Conservation (phyloP, 1,140 invertebrate species). For the Calliopsis andreniformis region DNA sequence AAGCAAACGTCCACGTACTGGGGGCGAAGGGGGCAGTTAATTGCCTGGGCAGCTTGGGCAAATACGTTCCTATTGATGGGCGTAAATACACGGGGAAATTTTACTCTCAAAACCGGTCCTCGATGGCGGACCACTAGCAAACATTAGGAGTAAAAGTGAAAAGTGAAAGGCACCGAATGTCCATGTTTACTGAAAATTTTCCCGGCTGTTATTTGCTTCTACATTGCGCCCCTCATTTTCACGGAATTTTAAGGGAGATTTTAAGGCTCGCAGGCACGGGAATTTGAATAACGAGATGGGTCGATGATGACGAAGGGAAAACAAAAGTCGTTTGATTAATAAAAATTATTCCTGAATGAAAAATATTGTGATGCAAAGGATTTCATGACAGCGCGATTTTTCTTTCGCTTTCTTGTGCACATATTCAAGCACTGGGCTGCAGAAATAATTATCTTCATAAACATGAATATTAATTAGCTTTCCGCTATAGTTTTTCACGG, state of each 20-base stretch:
- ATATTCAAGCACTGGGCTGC: too few relatives aligned
- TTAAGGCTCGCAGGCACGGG: neutral
- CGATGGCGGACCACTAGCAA: slow-evolving; percentile 34
- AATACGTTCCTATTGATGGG: slow-evolving; percentile 61
- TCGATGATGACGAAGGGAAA: too few relatives aligned
- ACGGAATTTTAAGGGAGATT: neutral
- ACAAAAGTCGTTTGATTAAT: too few relatives aligned
- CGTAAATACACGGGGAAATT: slow-evolving; percentile 65
- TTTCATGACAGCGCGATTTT: too few relatives aligned
- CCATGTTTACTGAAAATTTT: slow-evolving; percentile 51
- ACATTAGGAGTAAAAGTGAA: slow-evolving; percentile 57
- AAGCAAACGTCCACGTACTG: slow-evolving; percentile 51
- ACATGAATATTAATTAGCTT: neutral
- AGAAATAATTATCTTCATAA: neutral
- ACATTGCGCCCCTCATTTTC: neutral
- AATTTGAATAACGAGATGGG: neutral
- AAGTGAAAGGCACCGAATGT: slow-evolving; percentile 57
- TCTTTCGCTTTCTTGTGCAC: too few relatives aligned
- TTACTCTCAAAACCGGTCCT: slow-evolving; percentile 55
- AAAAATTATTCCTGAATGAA: too few relatives aligned
- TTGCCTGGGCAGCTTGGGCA: slow-evolving; percentile 62
- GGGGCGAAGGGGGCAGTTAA: slow-evolving; percentile 56
- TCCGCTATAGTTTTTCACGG: neutral
- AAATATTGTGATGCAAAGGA: too few relatives aligned
- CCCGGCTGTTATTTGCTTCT: slow-evolving; percentile 7